Conservation (phyloP, 1,140 invertebrate genomes). For the Cotesia chilonis region DNA sequence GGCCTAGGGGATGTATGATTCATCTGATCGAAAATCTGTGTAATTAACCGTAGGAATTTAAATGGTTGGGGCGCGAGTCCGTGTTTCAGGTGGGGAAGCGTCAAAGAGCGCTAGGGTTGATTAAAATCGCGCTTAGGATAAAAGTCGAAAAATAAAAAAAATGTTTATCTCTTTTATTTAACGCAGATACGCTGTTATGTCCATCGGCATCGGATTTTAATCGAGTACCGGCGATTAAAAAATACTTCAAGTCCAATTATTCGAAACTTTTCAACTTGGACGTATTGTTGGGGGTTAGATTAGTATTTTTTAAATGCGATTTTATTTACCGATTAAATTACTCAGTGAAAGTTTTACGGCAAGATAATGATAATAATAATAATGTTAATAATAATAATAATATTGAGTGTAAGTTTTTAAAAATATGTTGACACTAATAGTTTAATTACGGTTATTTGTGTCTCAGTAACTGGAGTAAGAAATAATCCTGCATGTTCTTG, state of each 20-base stretch:
- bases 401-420: background rate
- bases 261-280: conserved; percentile 5
- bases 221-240: conserved; percentile 16
- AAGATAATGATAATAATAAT: background rate
- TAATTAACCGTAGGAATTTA: conserved; percentile 63
- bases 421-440: conserved; percentile 3
- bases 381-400: background rate
- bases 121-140: conserved; percentile 58
- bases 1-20: conserved; percentile 20
- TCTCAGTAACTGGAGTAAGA: background rate
- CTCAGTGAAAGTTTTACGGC: no score
- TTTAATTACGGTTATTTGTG: conserved; percentile 33
- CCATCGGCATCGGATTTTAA: conserved; percentile 23
- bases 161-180: conserved; percentile 33
- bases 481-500: background rate
- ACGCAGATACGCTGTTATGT: background rate
- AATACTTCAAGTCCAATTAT: conserved; percentile 14
- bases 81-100: conserved; percentile 40
- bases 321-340: no score
- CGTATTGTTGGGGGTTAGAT: background rate
- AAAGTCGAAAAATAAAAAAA: conserved; percentile 22
- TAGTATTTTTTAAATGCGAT: no score
- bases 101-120: conserved; percentile 51
- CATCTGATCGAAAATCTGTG: conserved; percentile 57
- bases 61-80: conserved; percentile 27